A percentile compares a stretch with the other conserved stretches of the same genome.
These are phyloP conservation scores for Aphaenogaster ashmeadi DNA, from an alignment of 1,140 invertebrate species.

Conservation along the genomic window DNA sequence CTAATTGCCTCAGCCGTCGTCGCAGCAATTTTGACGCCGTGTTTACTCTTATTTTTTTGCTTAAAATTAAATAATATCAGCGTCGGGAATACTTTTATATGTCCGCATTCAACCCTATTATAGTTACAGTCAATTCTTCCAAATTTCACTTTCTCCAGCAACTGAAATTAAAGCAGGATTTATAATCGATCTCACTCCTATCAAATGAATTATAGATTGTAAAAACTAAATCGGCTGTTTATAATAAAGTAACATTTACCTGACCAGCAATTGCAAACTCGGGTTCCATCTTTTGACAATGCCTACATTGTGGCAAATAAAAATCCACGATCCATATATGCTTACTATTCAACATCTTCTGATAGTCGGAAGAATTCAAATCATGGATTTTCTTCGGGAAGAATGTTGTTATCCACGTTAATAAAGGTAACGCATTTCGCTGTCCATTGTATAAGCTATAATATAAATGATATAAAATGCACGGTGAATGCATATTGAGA, in stretches of 20 bases:
- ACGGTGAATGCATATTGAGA: background rate
- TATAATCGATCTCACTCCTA: background rate
- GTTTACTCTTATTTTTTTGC: slow-evolving; percentile 55
- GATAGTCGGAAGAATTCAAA: slow-evolving; percentile 83
- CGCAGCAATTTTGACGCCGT: slow-evolving; percentile 66
- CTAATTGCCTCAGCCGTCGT: slow-evolving; percentile 71
- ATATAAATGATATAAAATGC: slow-evolving; percentile 36
- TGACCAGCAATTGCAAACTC: slow-evolving; percentile 90
- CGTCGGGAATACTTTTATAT: slow-evolving; percentile 88
- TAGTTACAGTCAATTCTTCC: slow-evolving; percentile 89
- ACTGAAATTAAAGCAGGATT: slow-evolving; percentile 81
- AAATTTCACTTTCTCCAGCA: slow-evolving; percentile 87
- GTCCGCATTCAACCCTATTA: slow-evolving; percentile 84
- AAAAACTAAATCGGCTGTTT: slow-evolving; percentile 45
- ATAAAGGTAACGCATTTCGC: slow-evolving; percentile 88
- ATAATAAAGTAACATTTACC: slow-evolving; percentile 83
- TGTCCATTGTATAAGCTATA: slow-evolving; percentile 89
- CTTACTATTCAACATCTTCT: slow-evolving; percentile 84
- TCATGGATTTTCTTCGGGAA: slow-evolving; percentile 87
- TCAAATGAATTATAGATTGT: slow-evolving; percentile 3
- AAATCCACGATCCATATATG: slow-evolving; percentile 91
- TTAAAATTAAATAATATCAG: slow-evolving; percentile 82
- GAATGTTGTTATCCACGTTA: slow-evolving; percentile 89
- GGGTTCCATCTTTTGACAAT: slow-evolving; percentile 91
- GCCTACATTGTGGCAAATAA: slow-evolving; percentile 93